These are phyloP conservation scores for Mnemiopsis leidyi DNA, from an alignment of 37 sponge, comb jelly and placozoan species.

Conservation along the genomic window DNA sequence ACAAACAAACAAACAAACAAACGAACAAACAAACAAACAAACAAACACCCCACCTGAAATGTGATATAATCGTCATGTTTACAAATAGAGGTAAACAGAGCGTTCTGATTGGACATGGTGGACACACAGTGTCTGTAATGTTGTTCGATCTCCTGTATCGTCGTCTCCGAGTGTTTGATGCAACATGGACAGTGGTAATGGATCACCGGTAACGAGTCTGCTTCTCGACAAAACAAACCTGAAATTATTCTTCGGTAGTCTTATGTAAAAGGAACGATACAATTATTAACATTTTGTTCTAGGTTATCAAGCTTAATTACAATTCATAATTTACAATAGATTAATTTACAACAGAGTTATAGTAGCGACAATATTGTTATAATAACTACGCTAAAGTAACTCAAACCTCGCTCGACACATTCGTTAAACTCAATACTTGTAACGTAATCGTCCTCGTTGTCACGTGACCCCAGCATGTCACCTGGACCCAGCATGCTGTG, in stretches of 20 bases:
- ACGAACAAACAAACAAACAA: too few relatives aligned
- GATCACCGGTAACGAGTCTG: not conserved
- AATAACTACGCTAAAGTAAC: too few relatives aligned
- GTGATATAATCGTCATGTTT: slow-evolving; percentile 59
- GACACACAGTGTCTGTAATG: slow-evolving; percentile 53
- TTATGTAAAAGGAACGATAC: too few relatives aligned
- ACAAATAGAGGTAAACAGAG: not conserved
- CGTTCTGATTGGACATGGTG: not conserved
- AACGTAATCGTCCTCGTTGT: slow-evolving; percentile 38
- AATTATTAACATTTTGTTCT: too few relatives aligned
- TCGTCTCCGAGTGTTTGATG: slow-evolving; percentile 7
- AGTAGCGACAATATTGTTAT: too few relatives aligned
- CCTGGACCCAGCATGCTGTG: not conserved
- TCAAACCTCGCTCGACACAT: slow-evolving; percentile 17
- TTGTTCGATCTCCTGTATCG: slow-evolving; percentile 1
- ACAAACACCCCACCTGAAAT: too few relatives aligned
- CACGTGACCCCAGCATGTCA: not conserved
- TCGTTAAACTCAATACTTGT: slow-evolving; percentile 35
- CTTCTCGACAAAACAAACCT: slow-evolving; percentile 50
- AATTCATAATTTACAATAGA: too few relatives aligned
- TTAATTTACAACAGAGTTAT: too few relatives aligned
- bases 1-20: too few relatives aligned
- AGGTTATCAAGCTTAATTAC: too few relatives aligned
- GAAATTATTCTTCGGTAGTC: too few relatives aligned
- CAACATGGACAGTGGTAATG: slow-evolving; percentile 64